Percentiles rank a stretch among this genome's conserved stretches.
Evolutionary conservation across 2,797 vertebrate species (phyloP).

Genomic region (Sus cebifrons): DNA sequence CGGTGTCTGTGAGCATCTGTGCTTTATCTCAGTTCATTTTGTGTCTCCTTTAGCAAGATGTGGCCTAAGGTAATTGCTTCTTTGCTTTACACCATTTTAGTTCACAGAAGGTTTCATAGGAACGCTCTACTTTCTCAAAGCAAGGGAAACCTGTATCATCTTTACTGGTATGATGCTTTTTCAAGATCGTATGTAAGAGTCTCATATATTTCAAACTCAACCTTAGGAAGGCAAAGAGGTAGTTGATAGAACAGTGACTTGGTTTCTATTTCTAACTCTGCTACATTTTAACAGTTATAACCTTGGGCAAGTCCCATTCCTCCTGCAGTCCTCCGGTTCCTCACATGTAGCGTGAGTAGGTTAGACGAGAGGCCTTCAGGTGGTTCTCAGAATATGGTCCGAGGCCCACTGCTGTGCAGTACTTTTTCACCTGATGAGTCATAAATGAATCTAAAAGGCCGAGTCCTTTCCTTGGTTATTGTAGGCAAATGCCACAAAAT

Average conservation of each 20-base stretch:
- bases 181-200: conserved; percentile 1
- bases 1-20: neutral
- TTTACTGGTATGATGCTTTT: neutral
- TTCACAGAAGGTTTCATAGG: neutral
- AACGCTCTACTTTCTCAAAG: neutral
- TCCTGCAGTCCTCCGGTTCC: neutral
- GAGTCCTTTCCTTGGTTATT: conserved; percentile 1
- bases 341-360: conserved; percentile 28
- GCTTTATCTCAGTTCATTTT: neutral
- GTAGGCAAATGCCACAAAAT: neutral
- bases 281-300: neutral
- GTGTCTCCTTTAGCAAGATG: neutral
- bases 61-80: neutral
- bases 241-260: neutral
- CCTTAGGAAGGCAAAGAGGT: neutral
- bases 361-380: neutral
- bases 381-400: neutral
- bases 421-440: conserved; percentile 7
- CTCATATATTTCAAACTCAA: conserved; percentile 1
- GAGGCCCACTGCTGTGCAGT: neutral
- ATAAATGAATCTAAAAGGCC: conserved; percentile 36
- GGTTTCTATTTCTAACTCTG: conserved; percentile 26
- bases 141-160: neutral
- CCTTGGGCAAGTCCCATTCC: neutral
- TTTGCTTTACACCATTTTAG: neutral